Percentiles rank a stretch among this genome's conserved stretches.
phyloP scores from a whole-genome alignment of 2,888 invertebrate species.

The Aleiodes alternator region DNA sequence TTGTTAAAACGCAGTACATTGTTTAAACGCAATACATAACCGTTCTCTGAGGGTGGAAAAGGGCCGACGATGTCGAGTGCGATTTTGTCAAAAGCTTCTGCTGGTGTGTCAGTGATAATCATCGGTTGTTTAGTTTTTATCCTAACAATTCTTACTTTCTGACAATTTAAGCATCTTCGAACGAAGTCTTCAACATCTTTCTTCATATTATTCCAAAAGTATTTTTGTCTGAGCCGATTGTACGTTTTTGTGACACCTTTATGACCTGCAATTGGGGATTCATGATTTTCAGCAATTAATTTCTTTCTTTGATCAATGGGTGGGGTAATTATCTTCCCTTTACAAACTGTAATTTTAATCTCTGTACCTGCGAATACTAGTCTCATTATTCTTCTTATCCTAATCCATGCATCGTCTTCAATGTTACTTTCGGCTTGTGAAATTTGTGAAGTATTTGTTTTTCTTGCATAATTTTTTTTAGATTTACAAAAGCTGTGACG shows the following conservation, averaged over 20 bases:
- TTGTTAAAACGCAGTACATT: slow-evolving; percentile 49
- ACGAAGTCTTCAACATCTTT: slow-evolving; percentile 24
- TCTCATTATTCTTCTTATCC: slow-evolving; percentile 35
- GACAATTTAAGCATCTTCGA: slow-evolving; percentile 35
- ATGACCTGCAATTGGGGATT: slow-evolving; percentile 39
- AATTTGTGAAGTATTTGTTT: slow-evolving; percentile 18
- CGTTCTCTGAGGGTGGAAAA: slow-evolving; percentile 45
- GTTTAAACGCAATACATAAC: slow-evolving; percentile 54
- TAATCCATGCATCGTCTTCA: slow-evolving; percentile 16
- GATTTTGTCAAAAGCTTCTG: slow-evolving; percentile 39
- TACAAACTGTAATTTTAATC: slow-evolving; percentile 38
- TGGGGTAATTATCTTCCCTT: slow-evolving; percentile 37
- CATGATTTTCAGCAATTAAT: slow-evolving; percentile 37
- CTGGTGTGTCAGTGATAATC: slow-evolving; percentile 46
- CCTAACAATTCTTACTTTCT: slow-evolving; percentile 35
- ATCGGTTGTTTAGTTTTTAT: slow-evolving; percentile 43
- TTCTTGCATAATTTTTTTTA: slow-evolving; percentile 24
- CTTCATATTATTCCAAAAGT: slow-evolving; percentile 28
- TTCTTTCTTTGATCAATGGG: slow-evolving; percentile 11
- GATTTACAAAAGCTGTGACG: slow-evolving; percentile 5
- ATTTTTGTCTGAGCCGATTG: slow-evolving; percentile 21
- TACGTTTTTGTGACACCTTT: slow-evolving; percentile 43
- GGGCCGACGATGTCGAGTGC: slow-evolving; percentile 55
- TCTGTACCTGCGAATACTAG: slow-evolving; percentile 18
- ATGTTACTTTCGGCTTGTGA: slow-evolving; percentile 41